Evolutionary conservation across 37 sponge, comb jelly and placozoan genomes (phyloP).

Genomic region (Eunapius fragilis): DNA sequence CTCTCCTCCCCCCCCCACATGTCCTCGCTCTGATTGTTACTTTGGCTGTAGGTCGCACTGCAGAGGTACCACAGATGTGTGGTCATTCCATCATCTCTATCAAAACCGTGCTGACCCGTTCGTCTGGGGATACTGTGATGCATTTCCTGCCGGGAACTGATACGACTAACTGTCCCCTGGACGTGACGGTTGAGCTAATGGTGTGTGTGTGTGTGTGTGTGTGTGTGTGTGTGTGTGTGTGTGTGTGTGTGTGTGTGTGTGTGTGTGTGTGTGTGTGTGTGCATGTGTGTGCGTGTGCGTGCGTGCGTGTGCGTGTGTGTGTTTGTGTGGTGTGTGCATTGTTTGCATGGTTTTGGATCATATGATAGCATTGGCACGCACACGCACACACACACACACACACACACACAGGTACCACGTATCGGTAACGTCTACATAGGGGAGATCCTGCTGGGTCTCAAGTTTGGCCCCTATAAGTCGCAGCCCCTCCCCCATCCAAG

Average conservation of each 20-base stretch:
- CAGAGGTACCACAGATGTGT: not conserved
- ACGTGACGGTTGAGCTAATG: not conserved
- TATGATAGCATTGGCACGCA: not conserved
- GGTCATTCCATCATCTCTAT: not conserved
- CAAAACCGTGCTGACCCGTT: not conserved
- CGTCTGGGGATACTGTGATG: not conserved
- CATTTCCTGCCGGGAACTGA: not conserved
- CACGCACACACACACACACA: not conserved
- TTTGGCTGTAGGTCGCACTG: too few species aligned
- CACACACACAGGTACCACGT: not conserved
- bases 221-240: not conserved
- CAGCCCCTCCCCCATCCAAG: not conserved
- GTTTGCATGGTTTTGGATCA: too few species aligned
- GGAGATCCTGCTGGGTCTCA: slow-evolving; percentile 65
- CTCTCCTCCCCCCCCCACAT: not conserved
- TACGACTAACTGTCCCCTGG: not conserved
- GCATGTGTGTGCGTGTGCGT: not conserved
- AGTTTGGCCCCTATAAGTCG: slow-evolving; percentile 17
- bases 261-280: not conserved
- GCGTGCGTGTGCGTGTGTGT: slow-evolving; percentile 20
- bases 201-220: slow-evolving; percentile 39
- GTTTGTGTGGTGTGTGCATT: slow-evolving; percentile 1
- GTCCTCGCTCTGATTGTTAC: too few species aligned
- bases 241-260: not conserved
- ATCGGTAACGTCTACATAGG: slow-evolving; percentile 25